Base-by-base conservation (phyloP, 2,888 invertebrate species). In the Mesorhabditis spiculigera region DNA sequence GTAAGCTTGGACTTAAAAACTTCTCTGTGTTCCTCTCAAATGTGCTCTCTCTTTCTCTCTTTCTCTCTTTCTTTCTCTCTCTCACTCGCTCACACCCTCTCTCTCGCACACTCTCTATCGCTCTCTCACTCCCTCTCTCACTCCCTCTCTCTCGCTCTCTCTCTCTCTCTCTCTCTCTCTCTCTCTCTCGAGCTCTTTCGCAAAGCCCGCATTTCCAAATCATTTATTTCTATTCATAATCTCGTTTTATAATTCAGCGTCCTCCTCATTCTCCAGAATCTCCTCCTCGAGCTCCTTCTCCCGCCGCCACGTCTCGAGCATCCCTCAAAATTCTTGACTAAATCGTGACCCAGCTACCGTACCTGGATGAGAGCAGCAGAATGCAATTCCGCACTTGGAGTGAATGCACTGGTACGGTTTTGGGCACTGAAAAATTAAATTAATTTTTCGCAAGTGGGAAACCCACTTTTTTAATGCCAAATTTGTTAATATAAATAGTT, bases 361-460 rank as follows among this genome's bases (percentile, higher is more conserved):
- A 82, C 82, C 79, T 68, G 77, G 68, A 71, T 78, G 79, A 16
- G 76, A 80, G 72, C 82, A 82, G 67, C 82, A 82, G 63, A 82
- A 82, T 64, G 75, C 76, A 67, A 82, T 77, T 16, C 80, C 82
- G 73, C 82, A 82, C 58, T 79, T 79, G 4, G 82, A 78, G 62
- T 78, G 79, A 28, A 82, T 81, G 73, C 82, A 82, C 43, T 73
- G 75, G 70, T 80, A 77, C 41, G 82, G 82, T 64, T 81, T 82
- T 16, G 75, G 75, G 62, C 82, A 82, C 73, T 50, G 58, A 50
- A 50, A 50, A 50, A 50, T n/a, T n/a, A n/a, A n/a, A n/a, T n/a
- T n/a, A n/a, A n/a, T n/a, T n/a, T n/a, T n/a, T n/a, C n/a, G n/a
- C n/a, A n/a, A n/a, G n/a, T n/a, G n/a, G n/a, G 28, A 28, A 28